A percentile compares a stretch with the other conserved stretches of the same genome.
Conservation (phyloP, 2,113 vertebrate genomes). For the Dasyurus viverrinus region DNA sequence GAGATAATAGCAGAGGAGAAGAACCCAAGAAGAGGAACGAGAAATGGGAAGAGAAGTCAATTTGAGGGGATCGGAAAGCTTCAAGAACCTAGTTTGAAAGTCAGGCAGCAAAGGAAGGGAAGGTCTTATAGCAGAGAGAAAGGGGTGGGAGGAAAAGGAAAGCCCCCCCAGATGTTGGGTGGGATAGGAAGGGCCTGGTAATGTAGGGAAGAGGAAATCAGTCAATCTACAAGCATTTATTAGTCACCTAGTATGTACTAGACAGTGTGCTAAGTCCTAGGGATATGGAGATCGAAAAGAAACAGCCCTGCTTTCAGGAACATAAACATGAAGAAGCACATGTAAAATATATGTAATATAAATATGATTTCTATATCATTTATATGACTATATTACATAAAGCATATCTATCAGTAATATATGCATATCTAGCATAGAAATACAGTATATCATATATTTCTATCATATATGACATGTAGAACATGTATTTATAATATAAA, state of each 20-base stretch:
- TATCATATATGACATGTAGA: too few species aligned
- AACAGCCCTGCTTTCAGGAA: not conserved
- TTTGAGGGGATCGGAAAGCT: not conserved
- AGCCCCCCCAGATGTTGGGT: too few species aligned
- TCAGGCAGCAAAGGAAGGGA: not conserved
- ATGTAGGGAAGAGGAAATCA: not conserved
- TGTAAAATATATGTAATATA: too few species aligned
- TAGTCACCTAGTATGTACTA: not conserved
- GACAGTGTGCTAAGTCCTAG: not conserved
- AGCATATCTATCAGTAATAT: too few species aligned
- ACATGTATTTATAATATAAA: too few species aligned
- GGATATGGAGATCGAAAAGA: not conserved
- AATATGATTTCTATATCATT: too few species aligned
- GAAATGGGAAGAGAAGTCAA: not conserved
- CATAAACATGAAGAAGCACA: too few species aligned
- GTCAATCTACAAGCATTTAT: conserved; percentile 30
- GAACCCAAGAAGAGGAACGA: too few species aligned
- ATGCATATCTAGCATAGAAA: too few species aligned
- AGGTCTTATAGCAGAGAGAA: not conserved
- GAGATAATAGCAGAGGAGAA: too few species aligned
- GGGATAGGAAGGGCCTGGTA: not conserved
- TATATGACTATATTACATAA: too few species aligned
- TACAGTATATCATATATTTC: too few species aligned
- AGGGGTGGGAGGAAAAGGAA: not conserved
- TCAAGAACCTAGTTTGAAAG: not conserved